phyloP scores from a whole-genome alignment of 2,888 invertebrate genomes.

The Magallana nippona region DNA sequence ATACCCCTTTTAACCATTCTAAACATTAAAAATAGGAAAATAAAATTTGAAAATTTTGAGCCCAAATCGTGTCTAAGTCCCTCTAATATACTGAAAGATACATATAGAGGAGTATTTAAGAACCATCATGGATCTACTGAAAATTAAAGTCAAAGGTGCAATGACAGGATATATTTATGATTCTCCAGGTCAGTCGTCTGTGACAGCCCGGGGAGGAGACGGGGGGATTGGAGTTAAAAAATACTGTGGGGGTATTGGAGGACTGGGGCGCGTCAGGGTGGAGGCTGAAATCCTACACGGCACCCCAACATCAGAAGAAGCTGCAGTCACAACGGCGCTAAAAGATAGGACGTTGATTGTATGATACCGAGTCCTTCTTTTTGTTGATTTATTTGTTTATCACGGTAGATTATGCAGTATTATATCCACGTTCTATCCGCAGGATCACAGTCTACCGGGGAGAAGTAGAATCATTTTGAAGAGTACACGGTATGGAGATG shows the following conservation, averaged over 20 bases:
- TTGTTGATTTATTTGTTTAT: too few species aligned
- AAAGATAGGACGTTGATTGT: constrained; percentile 55
- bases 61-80: too few species aligned
- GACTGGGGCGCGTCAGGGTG: constrained; percentile 64
- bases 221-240: constrained; percentile 60
- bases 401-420: too few species aligned
- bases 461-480: constrained; percentile 61
- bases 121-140: too few species aligned
- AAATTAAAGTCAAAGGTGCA: too few species aligned
- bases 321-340: constrained; percentile 46
- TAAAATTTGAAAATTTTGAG: too few species aligned
- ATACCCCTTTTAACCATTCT: too few species aligned
- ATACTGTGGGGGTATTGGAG: constrained; percentile 64
- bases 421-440: not conserved
- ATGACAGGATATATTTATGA: too few species aligned
- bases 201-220: constrained; percentile 61
- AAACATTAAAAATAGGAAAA: too few species aligned
- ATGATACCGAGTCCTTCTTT: not conserved
- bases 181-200: constrained; percentile 53
- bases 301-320: constrained; percentile 40
- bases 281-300: constrained; percentile 63
- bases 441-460: constrained; percentile 68
- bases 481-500: constrained; percentile 62
- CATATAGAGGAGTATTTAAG: too few species aligned
- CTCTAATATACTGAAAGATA: too few species aligned